Percentiles rank a stretch among this genome's conserved stretches.
Evolutionary conservation across 2,113 vertebrate species (phyloP).

Genomic region (rabbit (Oryctolagus cuniculus)): DNA sequence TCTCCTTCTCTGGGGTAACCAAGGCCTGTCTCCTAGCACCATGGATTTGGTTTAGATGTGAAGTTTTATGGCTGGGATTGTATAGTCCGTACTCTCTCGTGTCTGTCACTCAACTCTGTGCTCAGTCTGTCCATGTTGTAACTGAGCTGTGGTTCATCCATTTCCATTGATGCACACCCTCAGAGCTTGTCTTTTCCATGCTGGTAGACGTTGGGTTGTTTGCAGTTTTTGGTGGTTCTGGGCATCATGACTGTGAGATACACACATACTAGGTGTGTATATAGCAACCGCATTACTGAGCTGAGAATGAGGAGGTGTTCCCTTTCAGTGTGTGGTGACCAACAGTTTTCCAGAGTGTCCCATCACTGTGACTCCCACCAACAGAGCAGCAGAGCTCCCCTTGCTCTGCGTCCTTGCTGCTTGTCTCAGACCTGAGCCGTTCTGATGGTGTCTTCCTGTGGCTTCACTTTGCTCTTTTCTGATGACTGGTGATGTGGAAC

Average conservation of each 20-base stretch:
- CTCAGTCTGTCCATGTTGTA: background rate
- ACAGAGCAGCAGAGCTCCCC: background rate
- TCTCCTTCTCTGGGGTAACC: background rate
- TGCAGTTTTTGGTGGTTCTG: background rate
- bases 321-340: background rate
- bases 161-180: background rate
- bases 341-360: background rate
- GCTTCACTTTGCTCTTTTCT: constrained; percentile 14
- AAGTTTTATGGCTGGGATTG: background rate
- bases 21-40: background rate
- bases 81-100: background rate
- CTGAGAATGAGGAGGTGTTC: background rate
- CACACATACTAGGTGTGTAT: background rate
- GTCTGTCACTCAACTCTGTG: background rate
- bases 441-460: background rate
- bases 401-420: background rate
- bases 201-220: background rate
- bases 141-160: background rate
- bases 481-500: background rate
- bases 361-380: background rate
- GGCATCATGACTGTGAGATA: background rate
- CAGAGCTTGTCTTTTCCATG: background rate
- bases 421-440: background rate
- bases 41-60: background rate
- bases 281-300: background rate